phyloP scores from a whole-genome alignment of 2,113 vertebrate species.

The Nycticebus coucang region DNA sequence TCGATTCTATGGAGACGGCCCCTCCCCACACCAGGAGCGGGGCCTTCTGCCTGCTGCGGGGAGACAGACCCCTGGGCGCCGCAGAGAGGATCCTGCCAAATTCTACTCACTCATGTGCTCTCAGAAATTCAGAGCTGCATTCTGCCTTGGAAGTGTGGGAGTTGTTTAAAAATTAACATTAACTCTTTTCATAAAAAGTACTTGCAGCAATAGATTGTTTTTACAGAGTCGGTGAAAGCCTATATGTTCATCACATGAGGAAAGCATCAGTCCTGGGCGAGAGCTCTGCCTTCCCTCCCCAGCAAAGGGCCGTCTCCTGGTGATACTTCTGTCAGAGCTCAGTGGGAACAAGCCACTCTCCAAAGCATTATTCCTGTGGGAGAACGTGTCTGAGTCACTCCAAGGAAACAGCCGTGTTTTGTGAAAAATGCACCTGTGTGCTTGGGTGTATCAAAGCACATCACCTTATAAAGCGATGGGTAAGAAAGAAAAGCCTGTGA shows the following conservation, averaged over 20 bases:
- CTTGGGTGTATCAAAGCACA: fast-evolving
- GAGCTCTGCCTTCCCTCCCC: no score
- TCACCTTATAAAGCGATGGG: fast-evolving
- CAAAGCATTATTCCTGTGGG: fast-evolving
- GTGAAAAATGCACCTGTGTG: fast-evolving
- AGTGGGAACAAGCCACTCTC: no score
- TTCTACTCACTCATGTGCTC: not conserved
- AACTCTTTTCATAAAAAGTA: not conserved
- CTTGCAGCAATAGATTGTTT: not conserved
- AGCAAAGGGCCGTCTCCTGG: no score
- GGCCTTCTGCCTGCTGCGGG: fast-evolving
- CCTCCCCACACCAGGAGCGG: no score
- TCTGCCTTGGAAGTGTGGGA: not conserved
- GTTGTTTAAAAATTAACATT: not conserved
- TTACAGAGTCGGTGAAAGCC: not conserved
- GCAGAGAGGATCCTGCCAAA: no score
- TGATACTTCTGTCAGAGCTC: not conserved
- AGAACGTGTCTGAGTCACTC: no score
- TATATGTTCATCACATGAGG: no score
- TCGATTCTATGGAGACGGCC: no score
- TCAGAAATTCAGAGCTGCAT: not conserved
- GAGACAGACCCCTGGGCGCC: fast-evolving
- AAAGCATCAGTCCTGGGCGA: no score
- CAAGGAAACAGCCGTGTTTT: not conserved
- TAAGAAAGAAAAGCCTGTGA: not conserved